Evolutionary conservation across 2,797 vertebrate genomes (phyloP).

Genomic region (Tangara arthus): DNA sequence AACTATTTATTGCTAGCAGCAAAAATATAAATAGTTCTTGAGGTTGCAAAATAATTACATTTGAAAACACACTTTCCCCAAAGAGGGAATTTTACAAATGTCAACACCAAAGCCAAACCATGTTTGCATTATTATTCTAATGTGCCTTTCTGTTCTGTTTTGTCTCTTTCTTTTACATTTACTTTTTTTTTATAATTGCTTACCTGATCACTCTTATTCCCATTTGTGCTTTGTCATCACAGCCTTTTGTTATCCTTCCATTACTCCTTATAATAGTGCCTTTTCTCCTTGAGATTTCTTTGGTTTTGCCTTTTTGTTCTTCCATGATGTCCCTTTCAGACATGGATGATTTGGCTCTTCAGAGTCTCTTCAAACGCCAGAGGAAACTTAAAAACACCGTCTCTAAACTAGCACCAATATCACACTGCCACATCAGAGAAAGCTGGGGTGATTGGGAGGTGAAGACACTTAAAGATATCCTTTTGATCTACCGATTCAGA

Average conservation of each 20-base stretch:
- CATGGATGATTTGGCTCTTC: neutral
- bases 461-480: neutral
- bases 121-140: neutral
- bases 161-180: neutral
- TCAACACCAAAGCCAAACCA: conserved; percentile 18
- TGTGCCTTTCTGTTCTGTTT: neutral
- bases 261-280: neutral
- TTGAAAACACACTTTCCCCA: conserved; percentile 6
- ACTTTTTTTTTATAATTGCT: neutral
- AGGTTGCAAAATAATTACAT: conserved; percentile 4
- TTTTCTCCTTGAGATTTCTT: neutral
- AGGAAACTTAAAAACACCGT: neutral
- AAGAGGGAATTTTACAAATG: conserved; percentile 32
- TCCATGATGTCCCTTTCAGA: neutral
- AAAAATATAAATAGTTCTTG: neutral
- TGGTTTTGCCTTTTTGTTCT: neutral
- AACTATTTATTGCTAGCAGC: neutral
- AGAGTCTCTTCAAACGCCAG: neutral
- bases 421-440: neutral
- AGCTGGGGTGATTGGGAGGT: neutral
- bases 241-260: neutral
- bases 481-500: neutral
- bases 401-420: neutral
- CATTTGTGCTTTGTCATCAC: neutral
- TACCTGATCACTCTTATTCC: neutral